Evolutionary conservation across 2,113 vertebrate genomes (phyloP).

Genomic region (Python bivittatus): DNA sequence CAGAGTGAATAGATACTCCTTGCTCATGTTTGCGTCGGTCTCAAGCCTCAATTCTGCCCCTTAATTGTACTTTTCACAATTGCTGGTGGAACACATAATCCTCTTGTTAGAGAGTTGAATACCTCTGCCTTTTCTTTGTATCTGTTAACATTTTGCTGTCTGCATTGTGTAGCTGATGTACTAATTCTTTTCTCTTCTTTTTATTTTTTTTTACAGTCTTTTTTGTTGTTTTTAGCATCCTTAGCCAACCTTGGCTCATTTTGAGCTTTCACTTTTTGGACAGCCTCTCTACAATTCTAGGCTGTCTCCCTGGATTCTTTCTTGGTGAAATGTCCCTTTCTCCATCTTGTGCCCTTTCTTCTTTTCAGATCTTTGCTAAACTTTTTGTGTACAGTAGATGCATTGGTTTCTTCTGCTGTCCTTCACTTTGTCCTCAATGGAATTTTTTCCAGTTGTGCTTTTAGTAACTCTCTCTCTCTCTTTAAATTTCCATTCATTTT

Average conservation of each 20-base stretch:
- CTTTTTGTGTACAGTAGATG: background rate
- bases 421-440: background rate
- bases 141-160: background rate
- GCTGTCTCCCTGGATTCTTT: background rate
- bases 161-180: background rate
- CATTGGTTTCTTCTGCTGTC: background rate
- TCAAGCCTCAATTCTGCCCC: background rate
- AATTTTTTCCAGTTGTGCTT: background rate
- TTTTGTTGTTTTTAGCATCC: background rate
- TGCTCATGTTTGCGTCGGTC: background rate
- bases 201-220: background rate
- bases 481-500: background rate
- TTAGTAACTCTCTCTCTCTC: background rate
- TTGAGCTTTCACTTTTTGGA: background rate
- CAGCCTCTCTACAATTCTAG: background rate
- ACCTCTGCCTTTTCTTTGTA: background rate
- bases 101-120: background rate
- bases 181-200: background rate
- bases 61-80: background rate
- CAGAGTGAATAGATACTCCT: background rate
- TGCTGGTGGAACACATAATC: background rate
- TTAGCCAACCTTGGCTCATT: background rate
- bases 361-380: background rate
- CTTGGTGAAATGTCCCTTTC: background rate
- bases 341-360: background rate